A percentile compares a stretch with the other conserved stretches of the same genome.
Conservation (phyloP, 2,888 invertebrate genomes). For the Rugalucina vietnamica region DNA sequence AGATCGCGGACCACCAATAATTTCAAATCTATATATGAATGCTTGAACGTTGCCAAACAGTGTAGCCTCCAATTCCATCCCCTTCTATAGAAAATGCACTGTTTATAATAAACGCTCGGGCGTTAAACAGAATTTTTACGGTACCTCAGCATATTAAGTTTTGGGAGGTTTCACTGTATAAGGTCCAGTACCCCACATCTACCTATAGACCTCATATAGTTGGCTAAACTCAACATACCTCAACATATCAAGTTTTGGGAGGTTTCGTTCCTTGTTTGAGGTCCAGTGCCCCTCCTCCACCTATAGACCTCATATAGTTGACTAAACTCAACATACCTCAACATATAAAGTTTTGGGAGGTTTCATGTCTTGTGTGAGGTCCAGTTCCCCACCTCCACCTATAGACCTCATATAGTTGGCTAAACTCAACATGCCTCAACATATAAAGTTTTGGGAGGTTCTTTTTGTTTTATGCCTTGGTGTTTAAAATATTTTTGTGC, state of each 20-base stretch:
- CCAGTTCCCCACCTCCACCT: constrained; percentile 89
- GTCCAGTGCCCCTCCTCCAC: constrained; percentile 89
- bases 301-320: constrained; percentile 94
- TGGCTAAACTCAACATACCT: constrained; percentile 92
- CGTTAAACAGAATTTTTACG: too few relatives aligned
- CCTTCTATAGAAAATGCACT: too few relatives aligned
- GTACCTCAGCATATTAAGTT: constrained; percentile 95
- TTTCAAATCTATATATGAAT: too few relatives aligned
- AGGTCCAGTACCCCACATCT: constrained; percentile 90
- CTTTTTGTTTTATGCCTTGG: too few relatives aligned
- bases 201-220: constrained; percentile 95
- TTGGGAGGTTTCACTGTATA: constrained; percentile 96
- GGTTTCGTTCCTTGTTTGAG: constrained; percentile 94
- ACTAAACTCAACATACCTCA: constrained; percentile 93
- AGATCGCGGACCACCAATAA: too few relatives aligned
- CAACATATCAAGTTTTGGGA: constrained; percentile 95
- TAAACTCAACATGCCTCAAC: constrained; percentile 93
- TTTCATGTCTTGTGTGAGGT: constrained; percentile 93
- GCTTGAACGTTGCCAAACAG: too few relatives aligned
- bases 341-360: constrained; percentile 97
- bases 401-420: constrained; percentile 95
- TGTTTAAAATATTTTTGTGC: too few relatives aligned
- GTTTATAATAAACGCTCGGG: too few relatives aligned
- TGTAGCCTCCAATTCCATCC: too few relatives aligned
- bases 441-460: constrained; percentile 95